Base-by-base conservation (phyloP, 1,140 invertebrate genomes). In the Bombus impatiens region DNA sequence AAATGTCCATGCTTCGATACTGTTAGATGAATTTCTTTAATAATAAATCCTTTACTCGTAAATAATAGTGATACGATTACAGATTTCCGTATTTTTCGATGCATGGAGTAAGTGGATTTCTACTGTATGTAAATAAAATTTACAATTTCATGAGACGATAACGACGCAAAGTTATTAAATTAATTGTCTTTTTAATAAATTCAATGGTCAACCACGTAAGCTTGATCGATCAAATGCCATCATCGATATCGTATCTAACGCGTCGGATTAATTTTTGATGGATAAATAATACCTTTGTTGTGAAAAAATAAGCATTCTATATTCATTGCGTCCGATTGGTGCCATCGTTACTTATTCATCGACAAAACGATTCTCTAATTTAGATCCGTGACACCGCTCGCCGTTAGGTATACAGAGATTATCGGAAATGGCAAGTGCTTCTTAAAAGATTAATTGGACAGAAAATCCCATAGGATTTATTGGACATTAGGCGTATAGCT, bases 401-500 rank as follows among this genome's bases (percentile, higher is more conserved):
- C n/a, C n/a, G 15, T 10, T n/a, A n/a, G 28, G 22, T 35, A 42
- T 47, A n/a, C 18, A 25, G 4, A 22, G 47, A 77, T 59, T 77
- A 77, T 28, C 25, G 40, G 25, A 62, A 78, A 40, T 42, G 59
- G 62, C 32, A 32, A 35, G 37, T 42, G 32, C 18, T 80, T 40
- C 62, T 70, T 53, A 65, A 78, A 78, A 44, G 37, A 74, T 59
- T 82, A 82, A 76, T 76, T 47, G 40, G 22, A 32, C 37, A 15
- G 80, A 57, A 62, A 62, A 82, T 47, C 53, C 53, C 25, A 32
- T 35, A 10, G 53, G 32, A 76, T 74, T 76, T 82, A 82, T 75
- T 57, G 47, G n/a, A 82, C 53, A 70, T n/a, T 65, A n/a, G 70
- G 32, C 47, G 18, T 47, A 72, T 44, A 65, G 40, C 28, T 18